A percentile compares a stretch with the other conserved stretches of the same genome.
Conservation (phyloP, 64 coral and sea anemone species). For the Actinia tenebrosa region DNA sequence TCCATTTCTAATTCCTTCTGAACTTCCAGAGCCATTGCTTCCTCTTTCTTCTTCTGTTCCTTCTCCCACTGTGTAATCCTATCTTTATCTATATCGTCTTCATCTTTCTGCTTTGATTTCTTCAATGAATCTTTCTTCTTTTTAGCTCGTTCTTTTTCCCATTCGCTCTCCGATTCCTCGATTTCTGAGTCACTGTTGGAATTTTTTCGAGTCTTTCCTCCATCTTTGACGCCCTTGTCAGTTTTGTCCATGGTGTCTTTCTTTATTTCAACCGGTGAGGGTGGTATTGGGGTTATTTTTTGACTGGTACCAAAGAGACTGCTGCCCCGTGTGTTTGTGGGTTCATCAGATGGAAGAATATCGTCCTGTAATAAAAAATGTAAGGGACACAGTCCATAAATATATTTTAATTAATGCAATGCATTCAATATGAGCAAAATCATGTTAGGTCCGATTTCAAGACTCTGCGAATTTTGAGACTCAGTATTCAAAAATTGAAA, state of each 20-base stretch:
- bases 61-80: slow-evolving; percentile 55
- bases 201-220: neutral
- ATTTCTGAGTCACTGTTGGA: slow-evolving; percentile 58
- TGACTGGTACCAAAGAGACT: slow-evolving; percentile 52
- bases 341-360: slow-evolving; percentile 78
- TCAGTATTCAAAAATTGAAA: no score
- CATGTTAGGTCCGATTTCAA: no score
- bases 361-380: slow-evolving; percentile 33
- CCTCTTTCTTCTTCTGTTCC: slow-evolving; percentile 47
- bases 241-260: neutral
- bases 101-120: slow-evolving; percentile 43
- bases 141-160: slow-evolving; percentile 68
- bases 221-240: neutral
- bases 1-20: slow-evolving; percentile 74
- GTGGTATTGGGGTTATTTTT: slow-evolving; percentile 13
- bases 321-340: slow-evolving; percentile 46
- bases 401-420: no score
- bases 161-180: slow-evolving; percentile 94
- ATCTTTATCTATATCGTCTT: slow-evolving; percentile 33
- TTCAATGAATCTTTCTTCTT: slow-evolving; percentile 37
- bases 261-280: slow-evolving; percentile 19
- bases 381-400: no score
- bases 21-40: slow-evolving; percentile 57
- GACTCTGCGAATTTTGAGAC: no score
- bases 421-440: no score